Conservation (phyloP, 2,797 vertebrate genomes). For the Menidia menidia region DNA sequence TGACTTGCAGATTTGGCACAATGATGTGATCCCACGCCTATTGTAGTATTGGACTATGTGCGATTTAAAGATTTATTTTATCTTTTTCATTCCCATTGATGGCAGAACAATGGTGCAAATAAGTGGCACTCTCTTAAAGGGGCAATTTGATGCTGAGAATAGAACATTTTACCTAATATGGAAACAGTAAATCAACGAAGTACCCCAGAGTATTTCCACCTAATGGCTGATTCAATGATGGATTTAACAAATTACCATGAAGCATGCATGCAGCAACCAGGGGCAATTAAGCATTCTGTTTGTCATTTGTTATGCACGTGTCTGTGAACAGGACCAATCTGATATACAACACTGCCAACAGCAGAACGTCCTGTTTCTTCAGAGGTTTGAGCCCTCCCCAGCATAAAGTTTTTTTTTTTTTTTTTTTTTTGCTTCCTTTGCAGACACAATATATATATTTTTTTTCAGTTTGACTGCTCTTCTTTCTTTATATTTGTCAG, state of each 20-base stretch:
- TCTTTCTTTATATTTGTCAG: not conserved
- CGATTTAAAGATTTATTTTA: too few relatives aligned
- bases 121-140: too few relatives aligned
- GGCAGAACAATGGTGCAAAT: too few relatives aligned
- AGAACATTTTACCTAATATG: conserved; percentile 18
- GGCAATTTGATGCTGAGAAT: conserved; percentile 29
- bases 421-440: conserved; percentile 3
- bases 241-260: conserved; percentile 55
- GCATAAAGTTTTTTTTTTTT: not conserved
- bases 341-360: conserved; percentile 11
- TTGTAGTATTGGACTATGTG: too few relatives aligned
- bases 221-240: conserved; percentile 55
- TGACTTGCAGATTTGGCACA: too few relatives aligned
- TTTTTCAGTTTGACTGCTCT: not conserved
- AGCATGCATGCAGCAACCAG: conserved; percentile 18
- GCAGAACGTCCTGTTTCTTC: conserved; percentile 8
- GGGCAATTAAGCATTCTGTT: conserved; percentile 43
- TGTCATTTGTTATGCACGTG: conserved; percentile 41
- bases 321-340: conserved; percentile 32
- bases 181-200: conserved; percentile 50
- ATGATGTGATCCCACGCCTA: too few relatives aligned
- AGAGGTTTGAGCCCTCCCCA: not conserved
- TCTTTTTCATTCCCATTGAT: too few relatives aligned
- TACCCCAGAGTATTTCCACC: conserved; percentile 37
- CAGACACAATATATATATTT: not conserved